These are phyloP conservation scores for Liasis olivaceus DNA, from an alignment of 2,797 vertebrate species.

Conservation along the genomic window DNA sequence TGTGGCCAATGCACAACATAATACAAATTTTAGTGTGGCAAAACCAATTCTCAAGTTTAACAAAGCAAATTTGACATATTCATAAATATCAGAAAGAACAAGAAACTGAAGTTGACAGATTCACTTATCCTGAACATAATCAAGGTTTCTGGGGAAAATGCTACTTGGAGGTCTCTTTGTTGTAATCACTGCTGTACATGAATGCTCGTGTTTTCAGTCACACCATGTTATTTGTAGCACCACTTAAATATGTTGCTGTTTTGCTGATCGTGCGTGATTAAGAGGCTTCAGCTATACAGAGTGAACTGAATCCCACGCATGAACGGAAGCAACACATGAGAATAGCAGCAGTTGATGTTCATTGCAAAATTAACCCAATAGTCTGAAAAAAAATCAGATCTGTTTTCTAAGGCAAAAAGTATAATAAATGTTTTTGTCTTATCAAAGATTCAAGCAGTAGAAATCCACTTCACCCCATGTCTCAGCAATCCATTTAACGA, in stretches of 20 bases:
- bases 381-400: constrained; percentile 1
- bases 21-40: neutral
- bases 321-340: neutral
- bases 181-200: neutral
- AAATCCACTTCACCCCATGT: constrained; percentile 54
- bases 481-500: constrained; percentile 46
- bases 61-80: neutral
- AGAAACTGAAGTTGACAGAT: neutral
- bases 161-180: neutral
- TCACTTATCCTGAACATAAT: neutral
- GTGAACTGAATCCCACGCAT: constrained; percentile 23
- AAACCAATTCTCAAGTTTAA: neutral
- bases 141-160: neutral
- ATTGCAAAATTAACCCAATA: constrained; percentile 2
- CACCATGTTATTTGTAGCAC: constrained; percentile 41
- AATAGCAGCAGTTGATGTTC: constrained; percentile 22
- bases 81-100: neutral
- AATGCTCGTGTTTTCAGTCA: neutral
- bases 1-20: neutral
- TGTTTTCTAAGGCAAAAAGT: constrained; percentile 24
- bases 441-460: constrained; percentile 41
- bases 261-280: neutral
- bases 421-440: constrained; percentile 44
- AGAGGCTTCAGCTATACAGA: constrained; percentile 30
- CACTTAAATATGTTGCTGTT: constrained; percentile 28